Base-by-base conservation (phyloP, 2,113 vertebrate species). In the Caloenas nicobarica region DNA sequence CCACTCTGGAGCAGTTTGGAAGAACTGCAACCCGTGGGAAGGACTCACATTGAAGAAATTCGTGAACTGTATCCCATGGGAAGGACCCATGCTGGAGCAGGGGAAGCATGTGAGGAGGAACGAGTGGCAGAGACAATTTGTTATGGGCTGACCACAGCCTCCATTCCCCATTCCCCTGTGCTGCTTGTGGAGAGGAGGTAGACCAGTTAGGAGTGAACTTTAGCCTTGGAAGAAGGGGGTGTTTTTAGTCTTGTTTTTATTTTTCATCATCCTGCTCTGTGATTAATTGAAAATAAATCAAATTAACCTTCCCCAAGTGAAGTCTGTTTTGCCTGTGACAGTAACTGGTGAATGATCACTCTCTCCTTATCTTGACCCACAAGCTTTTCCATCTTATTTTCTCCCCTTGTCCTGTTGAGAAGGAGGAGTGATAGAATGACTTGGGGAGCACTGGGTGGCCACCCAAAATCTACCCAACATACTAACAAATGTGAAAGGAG, bases 141-240 rank as follows among this genome's bases (percentile, higher is more conserved):
- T 53, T 74, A 38, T 8, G 25, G 50, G 40, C 28, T 40, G 21
- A 70, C 42, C 18, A 28, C 23, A 64, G 24, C 2, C 11, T 11
- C 9, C 15, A 9, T 36, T 64, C 23, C 42, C 29, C 1, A 0
- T 44, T 11, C 19, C 12, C 29, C 34, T 48, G 23, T 0, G 0
- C 13, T 48, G 36, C 25, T 23, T 71, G 22, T 29, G 10, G 4
- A 46, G 15, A 60, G 25, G 15, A 66, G 71, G 10, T 36, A 54
- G 10, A 54, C 33, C 9, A 79, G 44, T 7, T 56, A 61, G 54
- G 54, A 74, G 11, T 13, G 15, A 80, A 61, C 46, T 1, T 50
- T 34, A 56, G 16, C 28, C 48, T 80, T 56, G 19, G 40, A 46
- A 68, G 34, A 73, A 61, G 22, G 25, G 12, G 40, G 19, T 65